phyloP scores from a whole-genome alignment of 2,888 invertebrate genomes.

The Silvanus unidentatus region DNA sequence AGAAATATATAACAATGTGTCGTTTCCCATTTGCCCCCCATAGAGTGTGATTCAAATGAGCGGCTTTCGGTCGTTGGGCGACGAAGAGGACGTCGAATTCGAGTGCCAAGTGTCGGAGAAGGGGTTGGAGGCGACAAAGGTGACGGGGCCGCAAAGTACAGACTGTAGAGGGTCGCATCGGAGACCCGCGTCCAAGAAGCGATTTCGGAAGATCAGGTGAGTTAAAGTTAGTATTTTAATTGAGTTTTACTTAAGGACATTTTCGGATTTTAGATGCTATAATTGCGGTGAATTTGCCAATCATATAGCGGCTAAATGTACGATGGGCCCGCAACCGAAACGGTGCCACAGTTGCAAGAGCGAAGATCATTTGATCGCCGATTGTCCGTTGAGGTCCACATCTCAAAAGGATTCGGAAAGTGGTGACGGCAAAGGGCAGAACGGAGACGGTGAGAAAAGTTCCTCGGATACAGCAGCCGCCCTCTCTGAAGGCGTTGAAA shows the following conservation, averaged over 20 bases:
- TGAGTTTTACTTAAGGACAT: background rate
- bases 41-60: conserved; percentile 89
- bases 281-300: conserved; percentile 91
- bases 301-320: conserved; percentile 87
- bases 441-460: conserved; percentile 26
- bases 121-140: conserved; percentile 80
- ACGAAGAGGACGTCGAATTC: conserved; percentile 84
- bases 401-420: conserved; percentile 11
- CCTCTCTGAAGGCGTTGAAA: conserved; percentile 17
- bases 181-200: conserved; percentile 73
- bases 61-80: conserved; percentile 82
- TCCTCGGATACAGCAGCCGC: conserved; percentile 16
- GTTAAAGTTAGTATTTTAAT: background rate
- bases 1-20: background rate
- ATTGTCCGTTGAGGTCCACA: conserved; percentile 65
- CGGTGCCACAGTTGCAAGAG: conserved; percentile 86
- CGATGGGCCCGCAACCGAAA: conserved; percentile 82
- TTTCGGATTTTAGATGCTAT: conserved; percentile 62
- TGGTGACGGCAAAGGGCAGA: conserved; percentile 19
- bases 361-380: conserved; percentile 82
- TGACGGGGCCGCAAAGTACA: conserved; percentile 69
- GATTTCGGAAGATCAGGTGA: conserved; percentile 79
- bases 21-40: no score
- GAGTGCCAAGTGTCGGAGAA: conserved; percentile 78
- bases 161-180: conserved; percentile 81